Evolutionary conservation across 2,888 invertebrate species (phyloP), one percentile per base, ranked within the genome.

Genomic region (Taenaris catops): DNA sequence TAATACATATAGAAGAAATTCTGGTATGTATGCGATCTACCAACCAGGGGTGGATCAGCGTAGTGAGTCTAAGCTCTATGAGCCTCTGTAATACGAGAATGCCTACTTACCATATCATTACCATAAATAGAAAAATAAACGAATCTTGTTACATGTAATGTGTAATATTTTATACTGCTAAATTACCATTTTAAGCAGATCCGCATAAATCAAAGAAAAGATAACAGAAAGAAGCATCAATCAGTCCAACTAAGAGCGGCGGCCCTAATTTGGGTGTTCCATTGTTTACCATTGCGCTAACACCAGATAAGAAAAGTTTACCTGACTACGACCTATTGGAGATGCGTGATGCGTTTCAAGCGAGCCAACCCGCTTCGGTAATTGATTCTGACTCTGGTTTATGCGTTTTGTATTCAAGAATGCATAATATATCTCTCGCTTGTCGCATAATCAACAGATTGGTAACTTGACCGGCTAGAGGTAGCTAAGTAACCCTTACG

Each of bases 341-440:
- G 73, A 86, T 86, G 83, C 84, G 81, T 83, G 84, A 83, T 80
- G 84, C 86, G 84, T 84, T 81, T 83, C 84, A 81, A 84, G 84
- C 84, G 81, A 86, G 84, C 66, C 68, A 42, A 55, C 55, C 64
- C 60, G 74, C 67, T 65, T 63, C 72, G 55, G 65, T 80, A 84
- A 84, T 86, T 83, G 83, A 81, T 83, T 81, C 80, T 72, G 73
- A 68, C 66, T 63, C 72, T 74, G 67, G 64, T 79, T 83, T 83
- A 81, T 81, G 74, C 78, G 65, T 63, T 60, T 73, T 80, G 78
- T 84, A 84, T 84, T 83, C 80, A 72, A 75, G 76, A 76, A 84
- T 84, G 86, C 83, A 86, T 86, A 83, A 86, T 79, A 83, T 78
- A 86, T 84, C 66, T 63, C 59, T 51, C 55, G 61, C 57, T 34